phyloP scores from a whole-genome alignment of 2,888 invertebrate genomes.

The Plemyria rubiginata region DNA sequence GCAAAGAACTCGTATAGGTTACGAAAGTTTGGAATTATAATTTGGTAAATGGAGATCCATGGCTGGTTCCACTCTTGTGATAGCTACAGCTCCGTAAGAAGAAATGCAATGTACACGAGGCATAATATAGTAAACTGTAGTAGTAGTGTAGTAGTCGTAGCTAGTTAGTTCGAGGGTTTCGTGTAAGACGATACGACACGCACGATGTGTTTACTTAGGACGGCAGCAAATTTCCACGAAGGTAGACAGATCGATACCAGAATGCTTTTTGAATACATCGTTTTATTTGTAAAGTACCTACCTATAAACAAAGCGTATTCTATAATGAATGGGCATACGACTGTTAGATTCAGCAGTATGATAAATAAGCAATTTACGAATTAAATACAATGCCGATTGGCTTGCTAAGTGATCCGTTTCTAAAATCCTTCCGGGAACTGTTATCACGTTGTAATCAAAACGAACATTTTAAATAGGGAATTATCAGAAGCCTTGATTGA shows the following conservation, averaged over 20 bases:
- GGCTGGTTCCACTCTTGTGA: slow-evolving; percentile 11
- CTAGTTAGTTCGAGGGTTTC: slow-evolving; percentile 28
- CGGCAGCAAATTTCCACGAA: slow-evolving; percentile 48
- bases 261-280: slow-evolving; percentile 36
- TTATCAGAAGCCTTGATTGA: background rate
- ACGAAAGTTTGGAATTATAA: background rate
- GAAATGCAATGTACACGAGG: slow-evolving; percentile 17
- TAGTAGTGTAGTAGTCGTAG: slow-evolving; percentile 34
- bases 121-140: slow-evolving; percentile 34
- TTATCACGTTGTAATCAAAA: background rate
- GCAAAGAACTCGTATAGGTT: background rate
- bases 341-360: background rate
- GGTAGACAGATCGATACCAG: slow-evolving; percentile 41
- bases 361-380: background rate
- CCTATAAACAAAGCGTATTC: background rate
- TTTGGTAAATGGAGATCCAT: slow-evolving; percentile 11
- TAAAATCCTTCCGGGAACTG: background rate
- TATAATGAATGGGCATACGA: background rate
- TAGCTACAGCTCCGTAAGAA: background rate
- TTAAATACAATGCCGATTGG: background rate
- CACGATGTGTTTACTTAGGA: slow-evolving; percentile 52
- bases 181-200: slow-evolving; percentile 40
- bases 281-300: slow-evolving; percentile 25
- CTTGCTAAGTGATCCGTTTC: background rate
- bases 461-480: background rate